Evolutionary conservation across 64 coral and sea anemone genomes (phyloP).

Genomic region (Actinia tenebrosa): DNA sequence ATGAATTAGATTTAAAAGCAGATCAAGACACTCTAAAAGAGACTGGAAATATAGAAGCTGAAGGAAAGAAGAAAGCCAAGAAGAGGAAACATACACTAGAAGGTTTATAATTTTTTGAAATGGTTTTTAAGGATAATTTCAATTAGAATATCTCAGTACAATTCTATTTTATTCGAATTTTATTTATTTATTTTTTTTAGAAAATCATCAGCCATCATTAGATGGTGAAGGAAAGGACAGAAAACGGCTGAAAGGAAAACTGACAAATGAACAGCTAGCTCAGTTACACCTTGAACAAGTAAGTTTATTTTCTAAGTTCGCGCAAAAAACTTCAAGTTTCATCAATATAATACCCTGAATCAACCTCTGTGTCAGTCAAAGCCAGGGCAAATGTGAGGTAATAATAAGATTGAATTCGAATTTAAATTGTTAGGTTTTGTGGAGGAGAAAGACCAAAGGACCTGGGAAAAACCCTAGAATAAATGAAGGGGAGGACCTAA

Average conservation of each 20-base stretch:
- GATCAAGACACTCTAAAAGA: not conserved
- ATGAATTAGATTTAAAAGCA: not conserved
- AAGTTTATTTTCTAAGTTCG: not conserved
- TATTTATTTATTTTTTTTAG: not conserved
- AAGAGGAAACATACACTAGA: not conserved
- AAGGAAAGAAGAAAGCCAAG: not conserved
- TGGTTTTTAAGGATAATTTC: not conserved
- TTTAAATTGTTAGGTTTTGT: too few species aligned
- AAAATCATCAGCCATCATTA: not conserved
- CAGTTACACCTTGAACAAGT: conserved; percentile 4
- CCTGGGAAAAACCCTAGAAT: too few species aligned
- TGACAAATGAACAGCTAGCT: not conserved
- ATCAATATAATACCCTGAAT: too few species aligned
- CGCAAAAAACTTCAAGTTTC: too few species aligned
- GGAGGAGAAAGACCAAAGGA: too few species aligned
- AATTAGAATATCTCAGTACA: not conserved
- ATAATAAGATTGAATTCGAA: too few species aligned
- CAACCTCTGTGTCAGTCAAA: too few species aligned
- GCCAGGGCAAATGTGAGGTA: too few species aligned
- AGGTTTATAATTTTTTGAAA: too few species aligned
- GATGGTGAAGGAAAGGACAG: not conserved
- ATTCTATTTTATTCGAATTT: not conserved
- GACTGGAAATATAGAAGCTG: not conserved
- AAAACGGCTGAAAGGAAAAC: not conserved
- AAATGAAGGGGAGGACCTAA: too few species aligned